Base-by-base conservation (phyloP, 2,797 vertebrate species). In the Chloroceryle amazona region DNA sequence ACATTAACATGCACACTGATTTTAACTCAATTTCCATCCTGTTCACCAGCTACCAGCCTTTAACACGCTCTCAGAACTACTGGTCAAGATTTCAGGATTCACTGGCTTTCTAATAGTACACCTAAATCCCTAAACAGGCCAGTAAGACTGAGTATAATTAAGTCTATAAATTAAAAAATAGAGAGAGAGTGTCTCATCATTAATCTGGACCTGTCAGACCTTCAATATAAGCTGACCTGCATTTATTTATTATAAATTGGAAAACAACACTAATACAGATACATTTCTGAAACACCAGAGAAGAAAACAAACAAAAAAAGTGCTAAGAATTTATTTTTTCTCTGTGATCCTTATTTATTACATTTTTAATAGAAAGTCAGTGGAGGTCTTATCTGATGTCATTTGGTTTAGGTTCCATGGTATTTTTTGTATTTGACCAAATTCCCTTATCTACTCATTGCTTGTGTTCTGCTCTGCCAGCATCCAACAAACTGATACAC, bases 351-450 rank as follows among this genome's bases (percentile, higher is more conserved):
- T 98, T 97, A 98, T 98, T 98, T 98, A 98, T 98, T 98, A 96
- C 95, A 97, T 97, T 98, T 98, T 98, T 98, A 98, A 98, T 98
- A 98, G 98, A 97, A 98, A 98, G 85, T 86, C 97, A 91, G 96
- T 91, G 78, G 87, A 95, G 92, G 93, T 62, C 94, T 98, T 98
- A 98, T 98, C 98, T 98, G 96, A 97, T 98, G 97, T 97, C 96
- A 97, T 97, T 98, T 95, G 96, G 96, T 97, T 98, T 98, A 97
- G 97, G 94, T 98, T 98, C 98, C 97, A 94, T 95, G 90, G 96
- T 86, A 95, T 93, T 97, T 97, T 97, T 96, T 97, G 93, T 98
- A 97, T 98, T 98, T 97, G 97, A 97, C 98, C 98, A 98, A 98
- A 98, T 97, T 98, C 98, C 96, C 97, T 98, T 98, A 98, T 98